phyloP scores from a whole-genome alignment of 1,140 invertebrate genomes.

The Brachionus koreanus region DNA sequence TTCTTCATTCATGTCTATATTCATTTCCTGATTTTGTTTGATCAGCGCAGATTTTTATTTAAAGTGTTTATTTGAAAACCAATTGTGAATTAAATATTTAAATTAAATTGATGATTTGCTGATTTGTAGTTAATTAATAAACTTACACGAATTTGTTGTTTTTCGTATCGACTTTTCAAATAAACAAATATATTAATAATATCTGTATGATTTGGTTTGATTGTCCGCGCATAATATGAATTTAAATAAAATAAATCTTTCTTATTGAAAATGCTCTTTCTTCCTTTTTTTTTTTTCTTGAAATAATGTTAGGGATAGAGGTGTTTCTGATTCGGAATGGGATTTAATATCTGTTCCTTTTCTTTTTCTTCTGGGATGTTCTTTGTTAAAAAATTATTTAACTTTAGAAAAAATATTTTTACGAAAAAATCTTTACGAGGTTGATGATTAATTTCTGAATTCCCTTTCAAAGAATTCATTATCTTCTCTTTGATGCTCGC shows the following conservation, averaged over 20 bases:
- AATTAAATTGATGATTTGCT: no score
- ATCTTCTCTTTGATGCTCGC: neutral
- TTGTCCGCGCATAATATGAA: neutral
- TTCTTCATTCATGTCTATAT: neutral
- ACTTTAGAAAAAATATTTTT: neutral
- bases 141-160: neutral
- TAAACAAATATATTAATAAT: neutral
- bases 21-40: neutral
- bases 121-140: no score
- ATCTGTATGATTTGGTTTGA: neutral
- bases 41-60: neutral
- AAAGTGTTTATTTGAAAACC: neutral
- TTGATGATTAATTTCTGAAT: neutral
- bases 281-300: neutral
- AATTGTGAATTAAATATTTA: no score
- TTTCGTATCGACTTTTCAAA: neutral
- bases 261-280: neutral
- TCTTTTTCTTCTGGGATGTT: neutral
- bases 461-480: neutral
- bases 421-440: neutral
- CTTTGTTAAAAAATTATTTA: neutral
- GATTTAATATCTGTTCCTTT: neutral
- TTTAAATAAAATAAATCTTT: neutral
- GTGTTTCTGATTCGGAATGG: neutral
- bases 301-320: neutral